These are phyloP conservation scores for Cottoperca gobio DNA, from an alignment of 2,797 vertebrate genomes.

Conservation along the genomic window DNA sequence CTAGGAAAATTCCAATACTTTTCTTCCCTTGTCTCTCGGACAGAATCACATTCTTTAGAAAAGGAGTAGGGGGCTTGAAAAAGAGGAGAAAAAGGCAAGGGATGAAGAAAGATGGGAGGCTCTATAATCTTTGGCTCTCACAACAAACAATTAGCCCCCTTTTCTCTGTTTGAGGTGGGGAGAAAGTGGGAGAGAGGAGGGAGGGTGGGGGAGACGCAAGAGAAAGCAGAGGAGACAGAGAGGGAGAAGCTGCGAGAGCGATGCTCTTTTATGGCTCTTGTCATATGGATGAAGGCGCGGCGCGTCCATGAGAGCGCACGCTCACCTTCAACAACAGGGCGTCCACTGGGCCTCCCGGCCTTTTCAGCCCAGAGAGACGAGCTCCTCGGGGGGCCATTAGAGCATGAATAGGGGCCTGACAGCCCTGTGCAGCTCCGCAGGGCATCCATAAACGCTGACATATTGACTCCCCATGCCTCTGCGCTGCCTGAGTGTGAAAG, in stretches of 20 bases:
- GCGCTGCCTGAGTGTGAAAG: slow-evolving; percentile 90
- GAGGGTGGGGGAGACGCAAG: slow-evolving; percentile 25
- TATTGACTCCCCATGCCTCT: slow-evolving; percentile 90
- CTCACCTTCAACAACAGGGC: slow-evolving; percentile 91
- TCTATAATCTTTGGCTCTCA: slow-evolving; percentile 87
- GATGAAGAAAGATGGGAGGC: slow-evolving; percentile 80
- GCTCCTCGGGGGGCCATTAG: slow-evolving; percentile 93
- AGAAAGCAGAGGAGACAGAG: slow-evolving; percentile 73
- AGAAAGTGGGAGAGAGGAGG: slow-evolving; percentile 47
- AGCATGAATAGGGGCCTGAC: slow-evolving; percentile 92
- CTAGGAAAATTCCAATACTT: slow-evolving; percentile 73
- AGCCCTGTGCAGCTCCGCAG: slow-evolving; percentile 87
- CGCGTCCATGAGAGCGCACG: slow-evolving; percentile 84
- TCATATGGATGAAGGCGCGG: slow-evolving; percentile 88
- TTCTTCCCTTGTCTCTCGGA: slow-evolving; percentile 74
- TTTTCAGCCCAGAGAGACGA: slow-evolving; percentile 88
- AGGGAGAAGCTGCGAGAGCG: slow-evolving; percentile 75
- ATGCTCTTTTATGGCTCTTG: slow-evolving; percentile 91
- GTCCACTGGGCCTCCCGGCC: slow-evolving; percentile 84
- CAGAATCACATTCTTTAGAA: slow-evolving; percentile 82
- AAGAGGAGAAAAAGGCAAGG: slow-evolving; percentile 74
- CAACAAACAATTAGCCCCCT: slow-evolving; percentile 89
- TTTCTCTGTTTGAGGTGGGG: slow-evolving; percentile 80
- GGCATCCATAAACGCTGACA: slow-evolving; percentile 95
- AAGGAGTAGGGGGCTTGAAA: slow-evolving; percentile 75